Evolutionary conservation across 2,113 vertebrate genomes (phyloP).

Genomic region (Ranitomeya imitator): DNA sequence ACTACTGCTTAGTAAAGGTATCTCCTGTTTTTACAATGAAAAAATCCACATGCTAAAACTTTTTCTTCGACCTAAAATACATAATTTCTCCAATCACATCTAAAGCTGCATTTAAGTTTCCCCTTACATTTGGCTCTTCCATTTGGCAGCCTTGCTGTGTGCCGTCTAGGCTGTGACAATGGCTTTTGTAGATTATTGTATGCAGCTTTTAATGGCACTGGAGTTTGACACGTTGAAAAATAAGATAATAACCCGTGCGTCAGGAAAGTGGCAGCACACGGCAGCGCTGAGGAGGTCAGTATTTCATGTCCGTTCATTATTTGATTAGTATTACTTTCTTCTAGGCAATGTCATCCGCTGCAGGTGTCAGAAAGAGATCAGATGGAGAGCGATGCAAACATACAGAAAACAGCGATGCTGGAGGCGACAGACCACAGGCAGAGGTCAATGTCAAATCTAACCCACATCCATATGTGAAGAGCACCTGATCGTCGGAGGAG

Average conservation of each 20-base stretch:
- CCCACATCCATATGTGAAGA: not conserved
- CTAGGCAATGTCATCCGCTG: not conserved
- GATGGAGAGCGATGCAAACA: not conserved
- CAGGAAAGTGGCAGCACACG: not conserved
- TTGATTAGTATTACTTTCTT: not conserved
- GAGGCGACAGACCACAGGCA: not conserved
- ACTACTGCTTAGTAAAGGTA: no score
- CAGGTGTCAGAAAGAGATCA: not conserved
- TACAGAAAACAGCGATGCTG: not conserved
- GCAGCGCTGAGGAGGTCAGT: no score
- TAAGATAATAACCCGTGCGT: no score
- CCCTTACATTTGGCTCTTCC: no score
- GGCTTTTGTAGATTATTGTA: not conserved
- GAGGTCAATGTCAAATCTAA: not conserved
- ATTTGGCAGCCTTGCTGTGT: no score
- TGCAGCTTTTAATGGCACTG: not conserved
- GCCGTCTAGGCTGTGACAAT: no score
- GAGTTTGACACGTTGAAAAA: not conserved
- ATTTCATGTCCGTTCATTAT: not conserved
- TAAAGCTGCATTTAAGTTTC: no score
- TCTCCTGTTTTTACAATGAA: no score
- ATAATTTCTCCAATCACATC: no score
- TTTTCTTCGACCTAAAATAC: no score
- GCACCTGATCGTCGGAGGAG: not conserved
- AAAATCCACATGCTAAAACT: no score